Base-by-base conservation (phyloP, 1,140 invertebrate genomes). In the Drosophila varians region DNA sequence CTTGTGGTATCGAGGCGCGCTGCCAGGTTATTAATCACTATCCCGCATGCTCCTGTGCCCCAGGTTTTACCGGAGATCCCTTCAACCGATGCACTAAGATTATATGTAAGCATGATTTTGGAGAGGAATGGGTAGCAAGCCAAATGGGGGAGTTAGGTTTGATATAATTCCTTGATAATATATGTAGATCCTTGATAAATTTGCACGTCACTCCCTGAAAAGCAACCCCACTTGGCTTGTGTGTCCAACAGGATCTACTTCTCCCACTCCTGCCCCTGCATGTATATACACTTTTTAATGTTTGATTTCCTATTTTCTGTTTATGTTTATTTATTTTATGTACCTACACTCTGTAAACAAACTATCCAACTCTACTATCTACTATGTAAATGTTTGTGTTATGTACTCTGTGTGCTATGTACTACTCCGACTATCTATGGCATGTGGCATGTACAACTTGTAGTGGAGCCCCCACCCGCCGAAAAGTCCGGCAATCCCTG, bases 21-120 rank as follows among this genome's bases (percentile, higher is more conserved):
- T 97, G 96, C 76, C 93, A 96, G 88, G 96, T 96, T 7, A 93
- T 97, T 9, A 96, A 96, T 66, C 96, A 97, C 79, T 96, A 96
- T 91, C 95, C 96, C 2, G 95, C 96, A 68, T 97, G 96, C 90
- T 95, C 93, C 73, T 96, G 95, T 79, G 92, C 94, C 31, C 91
- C 92, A 66, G 94, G 95, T 61, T 95, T 93, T 76, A 95, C 94
- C 16, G 96, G 96, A 66, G 95, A 97, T 94, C 95, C 96, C 21
- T 96, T 96, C 87, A 92, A 93, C 36, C 92, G 92, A 75, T 96
- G 96, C 88, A 88, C 84, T 42, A 93, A 92, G 70, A 92, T 93
- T 90, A 92, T 94, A 92, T 78, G 93, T 94, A 93, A 93, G 93
- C 90, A 91, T 91, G 77, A 57, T 47, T 23, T 4, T 23, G 14